Base-by-base conservation (phyloP, 2,113 vertebrate species). In the Oostethus manadensis region DNA sequence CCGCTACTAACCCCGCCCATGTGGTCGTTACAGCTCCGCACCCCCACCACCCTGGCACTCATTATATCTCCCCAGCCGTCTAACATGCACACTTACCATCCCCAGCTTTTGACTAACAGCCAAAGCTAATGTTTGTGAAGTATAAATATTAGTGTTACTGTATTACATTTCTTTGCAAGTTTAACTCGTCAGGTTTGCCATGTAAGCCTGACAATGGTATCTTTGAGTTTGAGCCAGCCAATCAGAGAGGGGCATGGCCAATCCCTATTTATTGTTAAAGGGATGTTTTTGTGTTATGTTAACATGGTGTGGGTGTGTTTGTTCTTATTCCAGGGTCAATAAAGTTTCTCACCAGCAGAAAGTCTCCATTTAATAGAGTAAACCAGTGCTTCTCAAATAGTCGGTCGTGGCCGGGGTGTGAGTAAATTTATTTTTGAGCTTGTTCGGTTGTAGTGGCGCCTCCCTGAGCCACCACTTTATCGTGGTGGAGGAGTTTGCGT, bases 41-140 rank as follows among this genome's bases (percentile, higher is more conserved):
- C 57, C 80, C 81, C 50, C 84, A 89, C 70, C 70, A 76, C 51
- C 18, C 70, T 0, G 15, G 86, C 51, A 75, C 89, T 6, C 93
- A 93, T 66, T 94, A 89, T 20, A n/a, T 91, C 48, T 86, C 93
- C 62, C 90, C 92, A 53, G 80, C 87, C 58, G 89, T 92, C 79
- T 94, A 71, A 64, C 3, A 0, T 8, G 4, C 46, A 33, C 29
- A 33, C 29, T 33, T 33, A 26, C 2, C 23, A 3, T 26, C 23
- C 23, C 23, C 23, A 26, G 23, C 5, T 26, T 0, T 6, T 18
- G 6, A 4, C 11, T 38, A 7, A 4, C 17, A 13, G 1, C 22
- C 1, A 6, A 2, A 7, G 20, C 20, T 49, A 22, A 15, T 21
- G 11, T 14, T 13, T 22, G 1, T 1, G 6, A 8, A 14, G 17